Percentiles rank a stretch among this genome's conserved stretches.
Conservation (phyloP, 2,797 vertebrate species). For the Ctenopoma multispine region DNA sequence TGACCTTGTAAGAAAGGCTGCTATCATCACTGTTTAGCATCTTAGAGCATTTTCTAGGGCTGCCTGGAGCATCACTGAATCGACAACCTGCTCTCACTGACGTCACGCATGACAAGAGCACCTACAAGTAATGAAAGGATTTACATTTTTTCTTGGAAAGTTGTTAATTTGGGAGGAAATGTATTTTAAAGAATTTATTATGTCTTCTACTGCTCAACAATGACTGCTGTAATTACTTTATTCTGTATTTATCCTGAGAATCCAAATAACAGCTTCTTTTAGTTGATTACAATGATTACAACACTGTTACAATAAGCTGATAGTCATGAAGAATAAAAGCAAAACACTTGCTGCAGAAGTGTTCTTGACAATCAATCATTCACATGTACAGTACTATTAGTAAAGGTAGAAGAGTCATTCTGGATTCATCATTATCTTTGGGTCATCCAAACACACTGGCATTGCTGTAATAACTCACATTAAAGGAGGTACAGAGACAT, state of each 20-base stretch:
- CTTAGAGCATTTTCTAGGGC: not conserved
- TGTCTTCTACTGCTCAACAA: too few relatives aligned
- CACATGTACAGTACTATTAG: not conserved
- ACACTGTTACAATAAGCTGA: not conserved
- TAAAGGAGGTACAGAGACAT: conserved; percentile 37
- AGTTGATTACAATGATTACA: not conserved
- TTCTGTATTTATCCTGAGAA: not conserved
- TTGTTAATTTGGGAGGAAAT: not conserved
- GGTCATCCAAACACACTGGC: not conserved
- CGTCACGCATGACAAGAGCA: not conserved
- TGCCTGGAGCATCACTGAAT: not conserved
- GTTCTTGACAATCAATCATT: not conserved
- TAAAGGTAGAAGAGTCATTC: not conserved
- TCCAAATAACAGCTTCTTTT: not conserved
- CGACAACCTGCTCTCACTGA: not conserved
- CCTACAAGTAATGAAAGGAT: too few relatives aligned
- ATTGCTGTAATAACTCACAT: conserved; percentile 9
- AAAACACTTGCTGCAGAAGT: not conserved
- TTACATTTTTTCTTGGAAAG: not conserved
- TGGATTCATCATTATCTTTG: not conserved
- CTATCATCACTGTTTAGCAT: too few relatives aligned
- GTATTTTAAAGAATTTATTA: too few relatives aligned
- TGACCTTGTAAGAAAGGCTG: too few relatives aligned
- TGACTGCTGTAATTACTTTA: not conserved
- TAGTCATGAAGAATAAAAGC: not conserved